Conservation (phyloP, 2,888 invertebrate genomes). For the Phyllotreta cruciferae region DNA sequence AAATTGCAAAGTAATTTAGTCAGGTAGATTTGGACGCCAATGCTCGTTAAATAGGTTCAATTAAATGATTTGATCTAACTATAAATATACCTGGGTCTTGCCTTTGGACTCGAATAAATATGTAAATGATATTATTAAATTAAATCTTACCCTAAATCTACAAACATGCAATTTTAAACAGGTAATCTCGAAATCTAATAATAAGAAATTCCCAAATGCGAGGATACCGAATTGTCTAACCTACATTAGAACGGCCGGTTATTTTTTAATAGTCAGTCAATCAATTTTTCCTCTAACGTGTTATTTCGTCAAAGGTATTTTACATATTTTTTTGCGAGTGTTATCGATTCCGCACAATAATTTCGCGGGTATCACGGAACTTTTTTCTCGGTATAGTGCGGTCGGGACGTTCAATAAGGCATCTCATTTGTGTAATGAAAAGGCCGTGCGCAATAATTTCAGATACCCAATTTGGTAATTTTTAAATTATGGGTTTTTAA, state of each 20-base stretch:
- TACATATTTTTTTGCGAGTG: slow-evolving; percentile 32
- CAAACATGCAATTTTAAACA: slow-evolving; percentile 35
- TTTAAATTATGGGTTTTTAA: slow-evolving; percentile 9
- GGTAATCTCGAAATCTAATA: slow-evolving; percentile 12
- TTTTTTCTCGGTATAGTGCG: slow-evolving; percentile 31
- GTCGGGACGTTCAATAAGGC: neutral
- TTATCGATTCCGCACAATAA: slow-evolving; percentile 36
- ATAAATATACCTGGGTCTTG: neutral
- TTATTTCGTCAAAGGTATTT: slow-evolving; percentile 37
- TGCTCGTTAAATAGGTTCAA: neutral
- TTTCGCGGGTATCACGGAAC: slow-evolving; percentile 35
- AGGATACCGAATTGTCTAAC: slow-evolving; percentile 12
- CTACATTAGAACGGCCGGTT: slow-evolving; percentile 19
- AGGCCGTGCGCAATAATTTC: slow-evolving; percentile 5
- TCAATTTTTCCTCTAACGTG: slow-evolving; percentile 31
- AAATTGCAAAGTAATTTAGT: too few relatives aligned
- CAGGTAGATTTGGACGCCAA: slow-evolving; percentile 1
- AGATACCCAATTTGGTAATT: neutral
- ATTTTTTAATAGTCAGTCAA: slow-evolving; percentile 41
- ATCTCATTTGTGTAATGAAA: slow-evolving; percentile 12
- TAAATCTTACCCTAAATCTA: slow-evolving; percentile 29
- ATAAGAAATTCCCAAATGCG: slow-evolving; percentile 5
- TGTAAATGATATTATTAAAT: slow-evolving; percentile 34
- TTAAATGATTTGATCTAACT: slow-evolving; percentile 9
- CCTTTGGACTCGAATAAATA: slow-evolving; percentile 23